Evolutionary conservation across 2,797 vertebrate genomes (phyloP).

Genomic region (Silurus aristotelis): DNA sequence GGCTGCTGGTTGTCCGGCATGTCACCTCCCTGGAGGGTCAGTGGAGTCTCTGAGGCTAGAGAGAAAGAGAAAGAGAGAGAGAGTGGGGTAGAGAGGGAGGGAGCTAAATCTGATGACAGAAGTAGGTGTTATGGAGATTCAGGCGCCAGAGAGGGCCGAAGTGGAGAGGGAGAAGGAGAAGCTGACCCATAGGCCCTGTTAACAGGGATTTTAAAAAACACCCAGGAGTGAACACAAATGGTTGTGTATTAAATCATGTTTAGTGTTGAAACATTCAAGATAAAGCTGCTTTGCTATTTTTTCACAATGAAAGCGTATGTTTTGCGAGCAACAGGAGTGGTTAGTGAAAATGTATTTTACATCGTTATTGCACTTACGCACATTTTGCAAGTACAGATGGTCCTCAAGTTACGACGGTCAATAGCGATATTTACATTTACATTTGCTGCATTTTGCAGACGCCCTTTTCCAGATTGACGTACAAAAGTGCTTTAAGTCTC

Average conservation of each 20-base stretch:
- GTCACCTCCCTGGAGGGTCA: constrained; percentile 35
- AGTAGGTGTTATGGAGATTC: constrained; percentile 56
- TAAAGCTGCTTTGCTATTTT: background rate
- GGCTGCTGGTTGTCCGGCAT: constrained; percentile 15
- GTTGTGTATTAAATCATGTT: background rate
- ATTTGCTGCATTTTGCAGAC: no score
- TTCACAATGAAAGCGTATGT: no score
- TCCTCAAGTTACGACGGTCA: no score
- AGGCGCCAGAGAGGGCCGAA: constrained; percentile 32
- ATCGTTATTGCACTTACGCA: no score
- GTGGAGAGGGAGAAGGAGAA: constrained; percentile 36
- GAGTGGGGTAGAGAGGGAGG: constrained; percentile 13
- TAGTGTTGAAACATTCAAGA: background rate
- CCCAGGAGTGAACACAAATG: background rate
- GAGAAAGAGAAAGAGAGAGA: background rate
- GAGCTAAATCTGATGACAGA: constrained; percentile 51
- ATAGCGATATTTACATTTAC: no score
- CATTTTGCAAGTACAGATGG: no score
- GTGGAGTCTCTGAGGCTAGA: constrained; percentile 43
- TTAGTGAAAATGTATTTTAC: no score
- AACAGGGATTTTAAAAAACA: constrained; percentile 16
- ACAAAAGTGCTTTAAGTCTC: no score
- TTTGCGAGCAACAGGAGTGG: no score
- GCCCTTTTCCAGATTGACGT: no score
- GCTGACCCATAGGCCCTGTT: constrained; percentile 17